phyloP scores from a whole-genome alignment of 2,113 vertebrate genomes.

The Tichodroma muraria region DNA sequence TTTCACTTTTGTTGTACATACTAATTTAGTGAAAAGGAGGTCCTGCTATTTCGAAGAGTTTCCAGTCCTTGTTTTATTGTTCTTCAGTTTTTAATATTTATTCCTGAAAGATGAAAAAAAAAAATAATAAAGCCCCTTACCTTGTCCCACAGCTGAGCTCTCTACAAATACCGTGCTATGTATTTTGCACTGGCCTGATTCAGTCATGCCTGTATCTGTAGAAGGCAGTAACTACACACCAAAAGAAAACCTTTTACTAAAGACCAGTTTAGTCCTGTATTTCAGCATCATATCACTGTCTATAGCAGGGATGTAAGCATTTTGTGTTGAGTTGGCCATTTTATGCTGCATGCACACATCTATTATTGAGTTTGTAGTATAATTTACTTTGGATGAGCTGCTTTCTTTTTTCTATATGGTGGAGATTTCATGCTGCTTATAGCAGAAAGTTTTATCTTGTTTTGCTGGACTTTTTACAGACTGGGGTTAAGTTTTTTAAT shows the following conservation, averaged over 20 bases:
- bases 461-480: not conserved
- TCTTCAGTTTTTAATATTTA: not conserved
- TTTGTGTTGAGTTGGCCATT: not conserved
- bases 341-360: not conserved
- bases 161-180: not conserved
- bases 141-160: not conserved
- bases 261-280: not conserved
- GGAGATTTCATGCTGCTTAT: not conserved
- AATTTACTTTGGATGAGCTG: not conserved
- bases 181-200: not conserved
- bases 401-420: not conserved
- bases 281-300: not conserved
- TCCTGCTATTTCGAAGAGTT: not conserved
- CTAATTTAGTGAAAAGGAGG: not conserved
- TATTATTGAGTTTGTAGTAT: not conserved
- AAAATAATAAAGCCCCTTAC: not conserved
- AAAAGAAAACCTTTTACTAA: not conserved
- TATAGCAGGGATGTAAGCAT: not conserved
- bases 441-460: not conserved
- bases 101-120: not conserved
- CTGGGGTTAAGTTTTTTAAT: not conserved
- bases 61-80: not conserved
- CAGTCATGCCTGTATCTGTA: not conserved
- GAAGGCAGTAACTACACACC: not conserved
- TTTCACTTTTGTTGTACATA: not conserved